These are phyloP conservation scores for Rotaria magnacalcarata DNA, from an alignment of 2,888 invertebrate genomes.

Conservation along the genomic window DNA sequence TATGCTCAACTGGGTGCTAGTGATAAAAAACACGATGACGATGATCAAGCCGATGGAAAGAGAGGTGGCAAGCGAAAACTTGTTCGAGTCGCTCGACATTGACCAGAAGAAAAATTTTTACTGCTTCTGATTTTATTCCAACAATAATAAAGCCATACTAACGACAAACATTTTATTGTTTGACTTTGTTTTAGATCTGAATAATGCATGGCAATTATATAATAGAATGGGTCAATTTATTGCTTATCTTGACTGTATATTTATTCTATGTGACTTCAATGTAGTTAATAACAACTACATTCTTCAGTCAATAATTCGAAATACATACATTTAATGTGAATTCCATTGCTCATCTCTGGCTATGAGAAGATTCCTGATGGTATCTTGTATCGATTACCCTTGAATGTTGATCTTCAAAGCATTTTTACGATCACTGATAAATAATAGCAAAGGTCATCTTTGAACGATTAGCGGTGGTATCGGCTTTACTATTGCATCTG, in stretches of 20 bases:
- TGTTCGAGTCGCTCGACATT: slow-evolving; percentile 9
- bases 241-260: not conserved
- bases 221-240: not conserved
- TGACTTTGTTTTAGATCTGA: not conserved
- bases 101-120: not conserved
- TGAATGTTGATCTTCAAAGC: slow-evolving; percentile 72
- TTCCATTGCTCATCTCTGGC: slow-evolving; percentile 72
- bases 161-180: not conserved
- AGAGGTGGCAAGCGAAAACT: not conserved
- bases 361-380: too few species aligned
- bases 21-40: not conserved
- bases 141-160: not conserved
- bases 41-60: not conserved
- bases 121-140: not conserved
- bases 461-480: slow-evolving; percentile 86
- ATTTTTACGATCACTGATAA: slow-evolving; percentile 79
- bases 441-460: slow-evolving; percentile 78
- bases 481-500: slow-evolving; percentile 63
- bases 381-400: too few species aligned
- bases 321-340: slow-evolving; percentile 77
- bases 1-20: not conserved
- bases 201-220: too few species aligned
- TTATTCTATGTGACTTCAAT: too few species aligned
- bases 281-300: too few species aligned
- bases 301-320: too few species aligned